phyloP scores from a whole-genome alignment of 1,140 invertebrate genomes.

The Anagrus nilaparvatae region DNA sequence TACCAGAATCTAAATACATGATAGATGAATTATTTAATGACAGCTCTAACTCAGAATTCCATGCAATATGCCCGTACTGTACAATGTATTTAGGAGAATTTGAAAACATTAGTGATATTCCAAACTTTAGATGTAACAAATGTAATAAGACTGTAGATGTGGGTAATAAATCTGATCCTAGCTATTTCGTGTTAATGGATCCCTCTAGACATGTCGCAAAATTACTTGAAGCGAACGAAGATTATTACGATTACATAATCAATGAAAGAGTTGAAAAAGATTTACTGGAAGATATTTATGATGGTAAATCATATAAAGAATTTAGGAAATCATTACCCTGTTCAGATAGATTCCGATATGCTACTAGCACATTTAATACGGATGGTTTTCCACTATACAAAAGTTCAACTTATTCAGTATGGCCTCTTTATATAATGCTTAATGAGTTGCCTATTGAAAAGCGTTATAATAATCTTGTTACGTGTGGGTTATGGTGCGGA shows the following conservation, averaged over 20 bases:
- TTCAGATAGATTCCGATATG: not conserved
- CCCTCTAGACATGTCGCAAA: not conserved
- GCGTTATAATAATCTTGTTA: not conserved
- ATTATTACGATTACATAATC: slow-evolving; percentile 2
- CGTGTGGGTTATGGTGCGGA: not conserved
- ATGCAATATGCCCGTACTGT: not conserved
- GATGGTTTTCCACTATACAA: not conserved
- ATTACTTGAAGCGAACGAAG: not conserved
- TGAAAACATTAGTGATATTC: too few species aligned
- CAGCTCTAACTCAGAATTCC: not conserved
- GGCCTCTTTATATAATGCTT: slow-evolving; percentile 3
- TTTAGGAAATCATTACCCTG: not conserved
- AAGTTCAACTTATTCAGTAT: not conserved
- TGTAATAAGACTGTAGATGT: not conserved
- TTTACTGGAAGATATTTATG: not conserved
- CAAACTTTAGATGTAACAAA: not conserved
- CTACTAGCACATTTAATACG: not conserved
- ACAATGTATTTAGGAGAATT: not conserved
- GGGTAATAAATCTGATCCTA: not conserved
- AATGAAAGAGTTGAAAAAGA: not conserved
- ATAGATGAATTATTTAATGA: slow-evolving; percentile 1
- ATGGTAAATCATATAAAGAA: not conserved
- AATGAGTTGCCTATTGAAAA: not conserved
- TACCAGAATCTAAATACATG: not conserved
- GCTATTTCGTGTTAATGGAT: not conserved